These are phyloP conservation scores for Aplochiton taeniatus DNA, from an alignment of 2,797 vertebrate genomes.

Conservation along the genomic window DNA sequence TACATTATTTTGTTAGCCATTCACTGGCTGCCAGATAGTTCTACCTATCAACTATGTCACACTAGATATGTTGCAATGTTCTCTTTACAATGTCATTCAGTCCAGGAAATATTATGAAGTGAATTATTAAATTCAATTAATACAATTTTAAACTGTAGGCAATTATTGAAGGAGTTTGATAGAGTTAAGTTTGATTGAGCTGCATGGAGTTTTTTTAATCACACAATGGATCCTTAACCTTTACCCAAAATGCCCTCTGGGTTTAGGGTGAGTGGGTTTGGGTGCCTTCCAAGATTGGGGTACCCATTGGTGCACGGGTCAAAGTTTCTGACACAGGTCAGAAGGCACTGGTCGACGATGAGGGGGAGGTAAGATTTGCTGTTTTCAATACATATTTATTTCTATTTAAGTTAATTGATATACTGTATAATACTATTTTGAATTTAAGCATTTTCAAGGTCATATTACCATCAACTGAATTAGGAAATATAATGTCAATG, in stretches of 20 bases:
- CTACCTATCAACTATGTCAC: not conserved
- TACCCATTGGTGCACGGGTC: conserved; percentile 86
- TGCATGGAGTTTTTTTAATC: too few relatives aligned
- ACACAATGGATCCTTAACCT: not conserved
- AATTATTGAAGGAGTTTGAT: too few relatives aligned
- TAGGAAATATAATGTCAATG: too few relatives aligned
- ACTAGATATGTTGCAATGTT: not conserved
- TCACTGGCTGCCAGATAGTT: too few relatives aligned
- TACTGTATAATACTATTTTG: not conserved
- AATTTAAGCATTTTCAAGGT: too few relatives aligned
- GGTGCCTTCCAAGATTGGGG: conserved; percentile 75
- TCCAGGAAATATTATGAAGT: conserved; percentile 9
- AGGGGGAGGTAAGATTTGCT: conserved; percentile 82
- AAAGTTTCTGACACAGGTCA: conserved; percentile 77
- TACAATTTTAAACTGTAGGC: too few relatives aligned
- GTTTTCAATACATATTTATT: not conserved
- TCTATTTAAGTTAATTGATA: not conserved
- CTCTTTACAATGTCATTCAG: not conserved
- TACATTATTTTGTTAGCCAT: too few relatives aligned
- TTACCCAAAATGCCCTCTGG: conserved; percentile 5
- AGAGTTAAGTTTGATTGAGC: too few relatives aligned
- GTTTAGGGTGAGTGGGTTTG: conserved; percentile 91
- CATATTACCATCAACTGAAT: too few relatives aligned
- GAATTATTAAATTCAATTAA: too few relatives aligned
- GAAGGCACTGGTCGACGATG: conserved; percentile 84